phyloP scores from a whole-genome alignment of 2,888 invertebrate genomes.

The Ectemnius continuus region DNA sequence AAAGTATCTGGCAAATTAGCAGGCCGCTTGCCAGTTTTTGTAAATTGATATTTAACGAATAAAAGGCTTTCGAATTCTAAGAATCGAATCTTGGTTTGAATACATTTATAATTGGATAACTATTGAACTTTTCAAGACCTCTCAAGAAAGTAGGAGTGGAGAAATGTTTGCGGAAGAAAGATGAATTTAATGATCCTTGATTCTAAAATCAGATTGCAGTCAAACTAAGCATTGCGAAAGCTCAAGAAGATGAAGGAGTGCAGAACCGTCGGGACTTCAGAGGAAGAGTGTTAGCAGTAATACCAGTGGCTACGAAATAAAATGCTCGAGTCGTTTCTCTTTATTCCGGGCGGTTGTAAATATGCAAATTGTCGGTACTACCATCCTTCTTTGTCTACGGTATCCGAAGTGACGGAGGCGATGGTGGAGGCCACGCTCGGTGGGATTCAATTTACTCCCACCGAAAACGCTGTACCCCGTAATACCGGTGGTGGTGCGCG shows the following conservation, averaged over 20 bases:
- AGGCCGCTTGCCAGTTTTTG: neutral
- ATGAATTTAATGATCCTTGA: conserved; percentile 40
- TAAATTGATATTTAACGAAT: neutral
- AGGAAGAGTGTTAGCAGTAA: conserved; percentile 47
- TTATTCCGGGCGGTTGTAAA: conserved; percentile 61
- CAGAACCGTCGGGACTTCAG: conserved; percentile 10
- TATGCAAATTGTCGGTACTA: conserved; percentile 67
- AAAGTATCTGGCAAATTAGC: no score
- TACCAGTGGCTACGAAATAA: conserved; percentile 62
- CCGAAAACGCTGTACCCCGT: conserved; percentile 66
- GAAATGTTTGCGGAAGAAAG: conserved; percentile 36
- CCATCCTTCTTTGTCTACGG: conserved; percentile 59
- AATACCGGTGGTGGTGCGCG: conserved; percentile 66
- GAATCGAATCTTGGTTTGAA: no score
- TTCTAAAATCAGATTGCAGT: conserved; percentile 30
- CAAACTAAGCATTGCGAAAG: conserved; percentile 48
- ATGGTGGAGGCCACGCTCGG: conserved; percentile 55
- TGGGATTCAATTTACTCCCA: conserved; percentile 69
- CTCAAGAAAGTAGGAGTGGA: neutral
- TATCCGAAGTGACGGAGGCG: conserved; percentile 42
- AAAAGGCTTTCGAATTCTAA: no score
- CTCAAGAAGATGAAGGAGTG: no score
- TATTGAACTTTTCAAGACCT: no score
- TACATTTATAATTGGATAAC: no score
- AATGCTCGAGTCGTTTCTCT: conserved; percentile 58